Percentiles rank a stretch among this genome's conserved stretches.
Evolutionary conservation across 2,888 invertebrate genomes (phyloP).

Genomic region (Alsophila aescularia): DNA sequence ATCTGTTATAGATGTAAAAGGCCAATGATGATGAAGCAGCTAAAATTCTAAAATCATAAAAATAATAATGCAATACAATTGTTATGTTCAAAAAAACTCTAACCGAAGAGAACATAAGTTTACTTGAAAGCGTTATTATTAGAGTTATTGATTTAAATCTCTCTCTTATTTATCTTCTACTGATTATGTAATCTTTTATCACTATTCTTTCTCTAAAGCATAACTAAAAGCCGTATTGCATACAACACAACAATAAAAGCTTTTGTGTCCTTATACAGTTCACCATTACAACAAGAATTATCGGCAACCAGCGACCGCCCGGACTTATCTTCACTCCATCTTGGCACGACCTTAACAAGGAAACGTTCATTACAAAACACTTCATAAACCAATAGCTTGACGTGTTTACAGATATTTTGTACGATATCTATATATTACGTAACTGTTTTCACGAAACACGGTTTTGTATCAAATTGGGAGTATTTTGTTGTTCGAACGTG

Average conservation of each 20-base stretch:
- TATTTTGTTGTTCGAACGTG: slow-evolving; percentile 18
- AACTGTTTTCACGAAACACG: slow-evolving; percentile 30
- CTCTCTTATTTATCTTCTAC: not conserved
- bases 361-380: slow-evolving; percentile 63
- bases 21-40: no score
- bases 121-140: no score
- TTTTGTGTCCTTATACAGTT: slow-evolving; percentile 40
- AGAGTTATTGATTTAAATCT: not conserved
- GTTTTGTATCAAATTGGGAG: slow-evolving; percentile 13
- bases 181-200: not conserved
- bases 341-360: slow-evolving; percentile 74
- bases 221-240: slow-evolving; percentile 26
- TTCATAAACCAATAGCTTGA: slow-evolving; percentile 61
- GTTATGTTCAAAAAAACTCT: no score
- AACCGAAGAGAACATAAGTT: no score
- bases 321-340: slow-evolving; percentile 63
- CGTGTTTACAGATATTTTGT: slow-evolving; percentile 46
- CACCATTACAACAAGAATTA: slow-evolving; percentile 55
- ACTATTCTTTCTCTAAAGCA: slow-evolving; percentile 10
- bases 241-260: slow-evolving; percentile 38
- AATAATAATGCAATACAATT: no score
- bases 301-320: slow-evolving; percentile 48
- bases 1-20: no score
- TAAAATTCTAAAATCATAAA: no score
- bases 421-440: slow-evolving; percentile 31